phyloP scores from a whole-genome alignment of 35 echinoderm and acorn worm genomes.

The Heliocidaris erythrogramma region DNA sequence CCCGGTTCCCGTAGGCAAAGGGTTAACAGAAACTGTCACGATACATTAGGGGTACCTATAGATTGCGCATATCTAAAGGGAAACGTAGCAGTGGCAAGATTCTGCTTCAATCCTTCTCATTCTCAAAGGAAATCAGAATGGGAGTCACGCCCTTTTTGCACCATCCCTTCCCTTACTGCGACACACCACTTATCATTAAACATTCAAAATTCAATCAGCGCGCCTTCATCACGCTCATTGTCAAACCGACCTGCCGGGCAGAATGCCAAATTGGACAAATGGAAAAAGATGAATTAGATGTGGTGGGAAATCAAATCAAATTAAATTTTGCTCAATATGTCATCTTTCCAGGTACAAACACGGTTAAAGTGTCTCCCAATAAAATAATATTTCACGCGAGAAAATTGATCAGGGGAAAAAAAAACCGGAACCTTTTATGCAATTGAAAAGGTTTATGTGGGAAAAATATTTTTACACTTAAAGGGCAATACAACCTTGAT shows the following conservation, averaged over 20 bases:
- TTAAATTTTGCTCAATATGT: neutral
- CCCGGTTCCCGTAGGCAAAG: too few species aligned
- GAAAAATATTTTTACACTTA: too few species aligned
- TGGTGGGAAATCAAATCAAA: neutral
- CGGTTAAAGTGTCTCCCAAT: neutral
- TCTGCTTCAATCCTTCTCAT: too few species aligned
- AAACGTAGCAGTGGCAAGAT: too few species aligned
- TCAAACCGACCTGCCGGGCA: neutral
- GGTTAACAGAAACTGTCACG: too few species aligned
- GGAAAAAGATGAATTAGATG: neutral
- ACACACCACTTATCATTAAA: neutral
- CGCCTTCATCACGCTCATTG: neutral
- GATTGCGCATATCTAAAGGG: too few species aligned
- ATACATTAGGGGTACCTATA: too few species aligned
- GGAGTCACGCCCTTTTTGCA: neutral
- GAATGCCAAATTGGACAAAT: neutral
- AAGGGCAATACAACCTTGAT: too few species aligned
- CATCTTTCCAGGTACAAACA: neutral
- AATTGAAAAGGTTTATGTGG: neutral
- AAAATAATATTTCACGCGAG: neutral
- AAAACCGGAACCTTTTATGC: neutral
- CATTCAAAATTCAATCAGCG: neutral
- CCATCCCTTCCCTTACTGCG: neutral
- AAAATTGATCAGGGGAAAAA: neutral
- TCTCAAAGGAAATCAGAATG: too few species aligned